These are phyloP conservation scores for Drosophila monieri DNA, from an alignment of 2,888 invertebrate genomes.

Conservation along the genomic window DNA sequence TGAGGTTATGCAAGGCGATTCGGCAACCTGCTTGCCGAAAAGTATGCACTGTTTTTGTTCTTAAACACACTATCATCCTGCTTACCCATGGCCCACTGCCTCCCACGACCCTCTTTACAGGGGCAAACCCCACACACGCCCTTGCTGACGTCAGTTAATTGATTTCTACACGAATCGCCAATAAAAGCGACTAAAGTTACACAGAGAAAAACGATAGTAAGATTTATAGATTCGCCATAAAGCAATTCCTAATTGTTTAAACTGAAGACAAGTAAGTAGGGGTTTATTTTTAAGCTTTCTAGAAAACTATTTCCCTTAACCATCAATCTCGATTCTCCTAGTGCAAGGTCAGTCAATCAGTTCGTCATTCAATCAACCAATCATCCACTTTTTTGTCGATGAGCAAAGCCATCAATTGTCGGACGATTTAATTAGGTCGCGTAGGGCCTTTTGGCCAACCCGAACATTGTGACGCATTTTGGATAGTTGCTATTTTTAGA, in stretches of 20 bases:
- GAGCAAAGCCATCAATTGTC: constrained; percentile 31
- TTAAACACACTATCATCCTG: neutral
- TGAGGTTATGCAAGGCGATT: constrained; percentile 31
- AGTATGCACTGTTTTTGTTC: constrained; percentile 42
- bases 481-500: constrained; percentile 42
- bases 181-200: constrained; percentile 10
- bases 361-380: constrained; percentile 26
- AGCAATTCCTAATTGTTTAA: neutral
- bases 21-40: constrained; percentile 32
- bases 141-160: constrained; percentile 60
- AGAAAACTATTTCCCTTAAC: neutral
- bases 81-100: neutral
- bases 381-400: constrained; percentile 24
- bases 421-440: constrained; percentile 39
- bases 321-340: neutral
- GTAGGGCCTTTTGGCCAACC: constrained; percentile 16
- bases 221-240: neutral
- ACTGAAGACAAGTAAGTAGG: too few relatives aligned
- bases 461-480: constrained; percentile 26
- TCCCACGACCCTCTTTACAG: neutral
- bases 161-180: constrained; percentile 43
- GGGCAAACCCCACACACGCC: neutral
- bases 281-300: neutral
- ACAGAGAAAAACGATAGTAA: neutral
- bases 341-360: constrained; percentile 28